Percentiles rank a stretch among this genome's conserved stretches.
Conservation (phyloP, 1,140 invertebrate genomes). For the Goniozus legneri region DNA sequence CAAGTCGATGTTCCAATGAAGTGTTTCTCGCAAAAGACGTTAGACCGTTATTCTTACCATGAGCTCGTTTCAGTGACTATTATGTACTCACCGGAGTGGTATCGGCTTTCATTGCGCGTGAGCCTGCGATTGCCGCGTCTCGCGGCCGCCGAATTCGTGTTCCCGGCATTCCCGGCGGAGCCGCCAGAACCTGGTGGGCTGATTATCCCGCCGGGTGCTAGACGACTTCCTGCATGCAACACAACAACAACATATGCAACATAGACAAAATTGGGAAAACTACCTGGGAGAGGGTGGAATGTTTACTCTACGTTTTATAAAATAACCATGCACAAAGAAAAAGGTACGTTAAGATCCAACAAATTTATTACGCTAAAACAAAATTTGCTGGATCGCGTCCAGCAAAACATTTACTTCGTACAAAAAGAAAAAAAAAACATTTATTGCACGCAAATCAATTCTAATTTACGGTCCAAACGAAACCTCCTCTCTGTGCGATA, state of each 20-base stretch:
- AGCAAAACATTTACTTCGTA: no score
- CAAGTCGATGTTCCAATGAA: background rate
- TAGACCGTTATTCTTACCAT: background rate
- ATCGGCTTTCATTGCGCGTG: slow-evolving; percentile 91
- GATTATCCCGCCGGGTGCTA: slow-evolving; percentile 47
- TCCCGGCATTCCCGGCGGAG: slow-evolving; percentile 55
- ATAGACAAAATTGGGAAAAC: slow-evolving; percentile 45
- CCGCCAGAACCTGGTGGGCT: slow-evolving; percentile 50
- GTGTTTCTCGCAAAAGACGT: background rate
- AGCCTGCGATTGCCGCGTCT: slow-evolving; percentile 82
- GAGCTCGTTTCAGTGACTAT: background rate
- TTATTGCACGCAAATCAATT: no score
- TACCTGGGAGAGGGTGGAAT: no score
- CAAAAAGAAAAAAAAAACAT: no score
- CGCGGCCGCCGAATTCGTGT: slow-evolving; percentile 55
- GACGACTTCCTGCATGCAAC: slow-evolving; percentile 52
- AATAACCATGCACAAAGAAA: no score
- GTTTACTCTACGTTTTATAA: no score
- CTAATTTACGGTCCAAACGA: no score
- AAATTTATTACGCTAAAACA: no score
- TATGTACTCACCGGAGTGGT: slow-evolving; percentile 84
- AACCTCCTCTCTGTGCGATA: no score
- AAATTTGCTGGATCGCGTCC: no score
- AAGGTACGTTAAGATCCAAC: no score
- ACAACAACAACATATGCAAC: slow-evolving; percentile 45